Base-by-base conservation (phyloP, 1,140 invertebrate genomes). In the Lycorma delicatula region DNA sequence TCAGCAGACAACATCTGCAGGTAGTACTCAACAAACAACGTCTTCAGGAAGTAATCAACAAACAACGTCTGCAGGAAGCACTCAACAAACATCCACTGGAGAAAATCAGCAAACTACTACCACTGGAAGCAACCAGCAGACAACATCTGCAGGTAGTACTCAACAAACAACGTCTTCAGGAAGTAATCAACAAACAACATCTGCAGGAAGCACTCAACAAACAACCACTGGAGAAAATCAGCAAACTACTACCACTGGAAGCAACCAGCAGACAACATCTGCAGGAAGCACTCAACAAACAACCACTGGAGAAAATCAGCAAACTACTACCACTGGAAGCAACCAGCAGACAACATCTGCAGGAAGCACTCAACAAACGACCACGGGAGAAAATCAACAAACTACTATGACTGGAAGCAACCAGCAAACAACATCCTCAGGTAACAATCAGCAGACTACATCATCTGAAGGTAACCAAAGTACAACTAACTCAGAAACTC, bases 171-270 rank as follows among this genome's bases (percentile, higher is more conserved):
- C 63, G n/a, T 48, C 56, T 16, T 31, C 50, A 13, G 53, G 61
- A 7, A 49, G 54, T 36, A 55, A 62, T 38, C 54, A 60, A 51
- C 54, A 56, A 48, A 53, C 53, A 50, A 56, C 48, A 38, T 44
- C 61, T n/a, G 25, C 61, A 38, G 46, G 22, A 38, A 56, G 26
- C n/a, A 57, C 38, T 26, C 60, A 66, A 57, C 52, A 53, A 38
- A 36, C 62, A 26, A 63, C 51, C 13, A 52, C 59, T 22, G 62
- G 54, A 31, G 44, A 16, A 16, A 50, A 38, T 9, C 56, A 59
- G 46, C 61, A 63, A 52, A 51, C 51, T n/a, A 49, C 63, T 26
- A 58, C 58, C 41, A 56, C 60, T 44, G 60, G 60, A 47, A 55
- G 47, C 48, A 57, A 38, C 31, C 51, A 55, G 28, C 63, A 60